Percentiles rank a stretch among this genome's conserved stretches.
phyloP scores from a whole-genome alignment of 2,113 vertebrate species.

The Cnemophilus loriae region DNA sequence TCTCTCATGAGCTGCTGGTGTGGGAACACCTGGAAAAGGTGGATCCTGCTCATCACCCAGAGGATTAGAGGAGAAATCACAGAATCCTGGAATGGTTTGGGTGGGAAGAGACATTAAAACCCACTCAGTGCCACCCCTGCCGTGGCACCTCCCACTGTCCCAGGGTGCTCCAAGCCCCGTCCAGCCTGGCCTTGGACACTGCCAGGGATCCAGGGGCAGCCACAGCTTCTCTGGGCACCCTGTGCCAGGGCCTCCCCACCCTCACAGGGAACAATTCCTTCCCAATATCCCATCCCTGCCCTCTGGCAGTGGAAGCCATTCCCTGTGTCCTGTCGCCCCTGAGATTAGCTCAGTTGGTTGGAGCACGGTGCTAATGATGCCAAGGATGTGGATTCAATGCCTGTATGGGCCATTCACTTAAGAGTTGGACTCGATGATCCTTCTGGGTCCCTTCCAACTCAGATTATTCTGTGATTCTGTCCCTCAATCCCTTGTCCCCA shows the following conservation, averaged over 20 bases:
- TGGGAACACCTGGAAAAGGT: not conserved
- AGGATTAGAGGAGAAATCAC: not conserved
- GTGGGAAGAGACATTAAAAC: rapidly evolving
- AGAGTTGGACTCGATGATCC: too few species aligned
- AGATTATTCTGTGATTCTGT: too few species aligned
- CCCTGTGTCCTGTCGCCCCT: not conserved
- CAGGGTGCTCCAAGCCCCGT: not conserved
- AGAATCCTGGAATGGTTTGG: not conserved
- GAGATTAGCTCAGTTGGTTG: too few species aligned
- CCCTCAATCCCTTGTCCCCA: not conserved
- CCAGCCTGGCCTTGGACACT: not conserved
- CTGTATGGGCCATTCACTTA: too few species aligned
- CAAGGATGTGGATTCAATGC: too few species aligned
- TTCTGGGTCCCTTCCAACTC: too few species aligned
- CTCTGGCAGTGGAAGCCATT: not conserved
- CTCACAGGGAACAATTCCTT: rapidly evolving
- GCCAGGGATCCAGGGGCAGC: not conserved
- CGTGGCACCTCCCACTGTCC: not conserved
- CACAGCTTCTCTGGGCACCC: not conserved
- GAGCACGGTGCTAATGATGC: too few species aligned
- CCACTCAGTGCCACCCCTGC: not conserved
- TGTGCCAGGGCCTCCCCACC: not conserved
- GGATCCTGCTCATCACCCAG: not conserved
- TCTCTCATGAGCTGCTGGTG: not conserved
- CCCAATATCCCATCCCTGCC: not conserved